phyloP scores from a whole-genome alignment of 2,113 vertebrate species.

The Strix aluco region DNA sequence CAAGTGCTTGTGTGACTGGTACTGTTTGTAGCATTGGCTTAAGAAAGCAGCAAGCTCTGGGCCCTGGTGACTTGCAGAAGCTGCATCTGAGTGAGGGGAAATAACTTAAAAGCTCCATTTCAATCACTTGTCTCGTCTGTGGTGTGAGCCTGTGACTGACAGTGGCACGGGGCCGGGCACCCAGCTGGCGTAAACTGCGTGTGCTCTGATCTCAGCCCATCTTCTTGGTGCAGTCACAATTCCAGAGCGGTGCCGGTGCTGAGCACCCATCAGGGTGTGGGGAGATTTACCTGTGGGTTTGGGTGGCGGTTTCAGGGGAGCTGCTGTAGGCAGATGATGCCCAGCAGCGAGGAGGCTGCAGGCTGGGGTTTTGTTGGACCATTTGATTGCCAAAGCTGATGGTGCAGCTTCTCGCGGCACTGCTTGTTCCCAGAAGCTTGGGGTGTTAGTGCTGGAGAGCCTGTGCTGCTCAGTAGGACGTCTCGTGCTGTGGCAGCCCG shows the following conservation, averaged over 20 bases:
- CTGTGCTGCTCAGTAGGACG: not conserved
- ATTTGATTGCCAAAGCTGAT: not conserved
- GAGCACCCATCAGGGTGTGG: accelerated
- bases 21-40: not conserved
- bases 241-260: not conserved
- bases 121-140: accelerated
- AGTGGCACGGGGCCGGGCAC: not conserved
- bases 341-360: not conserved
- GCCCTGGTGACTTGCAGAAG: not conserved
- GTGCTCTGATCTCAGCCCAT: not conserved
- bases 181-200: accelerated
- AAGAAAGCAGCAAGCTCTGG: not conserved
- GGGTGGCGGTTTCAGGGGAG: too few species aligned
- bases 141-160: accelerated
- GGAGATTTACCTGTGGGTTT: accelerated
- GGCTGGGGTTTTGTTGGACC: too few species aligned
- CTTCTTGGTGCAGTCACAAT: accelerated
- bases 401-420: accelerated
- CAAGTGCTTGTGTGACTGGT: not conserved
- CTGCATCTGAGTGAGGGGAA: not conserved
- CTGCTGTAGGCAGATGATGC: too few species aligned
- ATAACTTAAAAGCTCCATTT: accelerated
- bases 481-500: not conserved
- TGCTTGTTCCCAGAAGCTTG: not conserved
- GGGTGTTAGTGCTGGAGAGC: not conserved